Base-by-base conservation (phyloP, 2,888 invertebrate species). In the Drosophila ustulata region DNA sequence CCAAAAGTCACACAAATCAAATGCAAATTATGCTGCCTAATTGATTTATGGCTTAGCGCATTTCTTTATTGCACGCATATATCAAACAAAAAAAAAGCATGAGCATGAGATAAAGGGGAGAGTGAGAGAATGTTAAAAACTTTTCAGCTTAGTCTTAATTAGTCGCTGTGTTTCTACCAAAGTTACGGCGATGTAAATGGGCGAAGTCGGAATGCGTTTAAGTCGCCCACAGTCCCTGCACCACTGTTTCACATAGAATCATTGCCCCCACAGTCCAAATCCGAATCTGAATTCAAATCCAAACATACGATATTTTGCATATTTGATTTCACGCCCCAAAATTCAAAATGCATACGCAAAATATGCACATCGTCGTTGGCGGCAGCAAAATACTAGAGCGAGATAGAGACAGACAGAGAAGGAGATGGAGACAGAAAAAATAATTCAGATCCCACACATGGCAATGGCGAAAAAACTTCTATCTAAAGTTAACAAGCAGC, bases 1-100 rank as follows among this genome's bases (percentile, higher is more conserved):
- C 79, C 52, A 59, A 75, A 70, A 75, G 70, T 32, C 67, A 59
- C 85, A 87, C 85, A 86, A 89, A 89, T 84, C 88, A 89, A 80
- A 86, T 89, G 89, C 85, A 86, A 89, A 86, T 86, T 89, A 87
- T 82, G 85, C 76, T 74, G 72, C 78, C 64, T 86, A 86, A 86
- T 86, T 86, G 89, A 86, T 86, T 86, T 86, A 86, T 87, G 80
- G 69, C 59, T 65, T 71, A 62, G 64, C 68, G 75, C 68, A 62
- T 70, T 66, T 71, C 66, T 79, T 87, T 79, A 74, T 82, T 73
- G 61, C 71, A 67, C 63, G 80, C 82, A 72, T 75, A 61, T 67
- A 71, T 76, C 76, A 76, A 66, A 58, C 41, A 25, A 53, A 43
- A 26, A 32, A 7, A n/a, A 23, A 32, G 13, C 28, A 41, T 9